Evolutionary conservation across 2,113 vertebrate species (phyloP).

Genomic region (Manacus vitellinus): DNA sequence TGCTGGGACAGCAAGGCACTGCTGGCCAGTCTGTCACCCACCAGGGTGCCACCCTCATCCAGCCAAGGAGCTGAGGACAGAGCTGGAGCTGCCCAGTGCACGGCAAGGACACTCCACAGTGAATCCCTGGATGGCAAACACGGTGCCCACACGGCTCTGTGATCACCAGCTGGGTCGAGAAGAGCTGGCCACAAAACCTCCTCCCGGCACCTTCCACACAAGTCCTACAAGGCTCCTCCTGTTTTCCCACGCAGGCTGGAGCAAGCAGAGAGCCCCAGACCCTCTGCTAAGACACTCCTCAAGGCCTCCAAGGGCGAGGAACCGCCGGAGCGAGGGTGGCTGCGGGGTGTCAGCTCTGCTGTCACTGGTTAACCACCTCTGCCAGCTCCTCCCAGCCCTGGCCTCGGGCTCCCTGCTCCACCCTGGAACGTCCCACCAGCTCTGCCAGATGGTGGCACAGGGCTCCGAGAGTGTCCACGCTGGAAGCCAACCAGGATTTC

Average conservation of each 20-base stretch:
- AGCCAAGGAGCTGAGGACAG: neutral
- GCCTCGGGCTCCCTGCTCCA: neutral
- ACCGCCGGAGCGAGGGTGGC: neutral
- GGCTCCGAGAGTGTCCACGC: neutral
- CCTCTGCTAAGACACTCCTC: neutral
- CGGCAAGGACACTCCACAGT: fast-evolving
- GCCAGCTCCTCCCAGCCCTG: neutral
- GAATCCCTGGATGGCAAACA: neutral
- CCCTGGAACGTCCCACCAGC: neutral
- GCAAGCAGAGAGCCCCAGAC: neutral
- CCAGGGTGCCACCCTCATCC: neutral
- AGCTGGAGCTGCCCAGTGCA: neutral
- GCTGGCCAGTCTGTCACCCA: neutral
- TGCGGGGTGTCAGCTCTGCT: neutral
- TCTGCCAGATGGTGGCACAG: neutral
- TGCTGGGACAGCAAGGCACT: neutral
- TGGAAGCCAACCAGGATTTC: neutral
- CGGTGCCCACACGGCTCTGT: neutral
- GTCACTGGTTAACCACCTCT: neutral
- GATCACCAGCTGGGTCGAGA: neutral
- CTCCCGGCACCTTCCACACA: neutral
- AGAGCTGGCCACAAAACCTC: neutral
- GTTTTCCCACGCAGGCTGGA: neutral
- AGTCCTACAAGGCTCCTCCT: neutral
- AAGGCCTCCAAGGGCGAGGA: neutral